A percentile compares a stretch with the other conserved stretches of the same genome.
Conservation (phyloP, 2,888 invertebrate species). For the Drosophila niveifrons region DNA sequence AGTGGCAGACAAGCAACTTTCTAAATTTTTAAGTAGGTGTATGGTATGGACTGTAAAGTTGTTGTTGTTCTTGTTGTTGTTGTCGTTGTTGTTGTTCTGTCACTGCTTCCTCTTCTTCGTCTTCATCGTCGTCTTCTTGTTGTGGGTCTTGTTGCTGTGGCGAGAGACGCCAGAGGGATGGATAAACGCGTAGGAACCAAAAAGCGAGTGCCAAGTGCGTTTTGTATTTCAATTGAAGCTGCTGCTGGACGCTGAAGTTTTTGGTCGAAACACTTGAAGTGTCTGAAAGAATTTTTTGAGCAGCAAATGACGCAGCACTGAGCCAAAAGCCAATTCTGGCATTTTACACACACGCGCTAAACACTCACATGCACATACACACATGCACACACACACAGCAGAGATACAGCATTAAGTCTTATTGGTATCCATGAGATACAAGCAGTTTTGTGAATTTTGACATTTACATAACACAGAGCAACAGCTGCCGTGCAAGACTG, state of each 20-base stretch:
- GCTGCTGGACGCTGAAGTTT: constrained; percentile 4
- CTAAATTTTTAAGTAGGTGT: constrained; percentile 82
- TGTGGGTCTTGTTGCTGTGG: constrained; percentile 11
- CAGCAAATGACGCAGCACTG: constrained; percentile 72
- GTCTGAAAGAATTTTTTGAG: constrained; percentile 62
- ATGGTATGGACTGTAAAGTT: constrained; percentile 48
- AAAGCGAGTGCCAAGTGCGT: constrained; percentile 50
- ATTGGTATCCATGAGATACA: constrained; percentile 66
- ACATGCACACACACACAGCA: constrained; percentile 10
- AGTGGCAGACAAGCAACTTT: constrained; percentile 76
- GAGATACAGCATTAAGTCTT: constrained; percentile 44
- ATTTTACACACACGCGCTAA: constrained; percentile 48
- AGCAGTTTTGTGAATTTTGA: constrained; percentile 49
- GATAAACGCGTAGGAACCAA: constrained; percentile 39
- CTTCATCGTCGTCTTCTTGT: constrained; percentile 19
- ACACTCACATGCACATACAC: constrained; percentile 28
- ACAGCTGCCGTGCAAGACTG: constrained; percentile 57
- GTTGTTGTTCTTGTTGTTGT: constrained; percentile 21
- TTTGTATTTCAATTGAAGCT: constrained; percentile 71
- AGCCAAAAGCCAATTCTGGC: constrained; percentile 65
- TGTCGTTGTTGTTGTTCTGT: no score
- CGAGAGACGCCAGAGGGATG: constrained; percentile 61
- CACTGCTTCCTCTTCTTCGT: constrained; percentile 19
- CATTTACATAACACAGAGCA: constrained; percentile 74
- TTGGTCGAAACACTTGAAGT: constrained; percentile 62